phyloP scores from a whole-genome alignment of 1,140 invertebrate species.

The Lepidurus arcticus region DNA sequence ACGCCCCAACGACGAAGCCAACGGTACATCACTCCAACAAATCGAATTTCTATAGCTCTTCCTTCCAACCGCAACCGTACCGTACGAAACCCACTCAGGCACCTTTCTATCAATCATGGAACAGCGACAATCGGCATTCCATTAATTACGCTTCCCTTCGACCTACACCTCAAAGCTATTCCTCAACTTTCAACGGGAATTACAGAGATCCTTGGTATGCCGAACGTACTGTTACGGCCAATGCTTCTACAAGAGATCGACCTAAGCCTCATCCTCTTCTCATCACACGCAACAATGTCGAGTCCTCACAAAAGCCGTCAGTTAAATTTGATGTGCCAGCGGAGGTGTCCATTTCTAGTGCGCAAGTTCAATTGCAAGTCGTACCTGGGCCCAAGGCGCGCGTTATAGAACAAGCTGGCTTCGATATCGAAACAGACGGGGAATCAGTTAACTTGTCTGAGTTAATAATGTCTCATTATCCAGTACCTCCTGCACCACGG shows the following conservation, averaged over 20 bases:
- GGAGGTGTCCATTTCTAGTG: constrained; percentile 29
- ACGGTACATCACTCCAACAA: constrained; percentile 11
- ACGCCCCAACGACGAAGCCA: background rate
- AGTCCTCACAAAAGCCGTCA: background rate
- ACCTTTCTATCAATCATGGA: constrained; percentile 15
- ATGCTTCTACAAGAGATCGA: background rate
- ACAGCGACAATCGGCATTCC: background rate
- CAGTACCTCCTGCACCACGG: background rate
- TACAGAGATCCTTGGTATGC: background rate
- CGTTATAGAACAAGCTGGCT: constrained; percentile 12
- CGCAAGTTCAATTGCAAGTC: constrained; percentile 25
- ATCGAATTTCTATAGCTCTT: constrained; percentile 14
- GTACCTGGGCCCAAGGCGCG: constrained; percentile 21
- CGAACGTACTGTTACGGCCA: constrained; percentile 4
- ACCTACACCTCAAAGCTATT: background rate
- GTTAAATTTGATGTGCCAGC: background rate
- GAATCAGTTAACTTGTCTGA: constrained; percentile 26
- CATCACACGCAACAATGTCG: background rate
- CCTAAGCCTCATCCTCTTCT: background rate
- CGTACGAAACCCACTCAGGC: background rate
- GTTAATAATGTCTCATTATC: constrained; percentile 30
- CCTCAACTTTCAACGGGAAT: constrained; percentile 19
- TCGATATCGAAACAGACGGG: constrained; percentile 30
- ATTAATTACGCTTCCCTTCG: constrained; percentile 19
- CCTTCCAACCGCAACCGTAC: background rate